These are phyloP conservation scores for Papilio dardanus DNA, from an alignment of 1,140 invertebrate species.

Conservation along the genomic window DNA sequence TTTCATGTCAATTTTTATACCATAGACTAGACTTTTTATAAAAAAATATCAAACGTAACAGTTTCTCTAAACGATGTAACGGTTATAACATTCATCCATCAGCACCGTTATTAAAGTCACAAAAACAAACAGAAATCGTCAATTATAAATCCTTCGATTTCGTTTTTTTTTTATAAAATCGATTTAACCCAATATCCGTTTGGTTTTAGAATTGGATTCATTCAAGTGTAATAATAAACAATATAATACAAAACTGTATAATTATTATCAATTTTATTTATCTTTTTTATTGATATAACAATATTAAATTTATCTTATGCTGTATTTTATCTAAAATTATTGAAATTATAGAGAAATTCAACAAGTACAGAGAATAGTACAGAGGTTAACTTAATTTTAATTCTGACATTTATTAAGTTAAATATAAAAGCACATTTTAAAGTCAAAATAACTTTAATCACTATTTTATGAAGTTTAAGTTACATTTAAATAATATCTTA, in stretches of 20 bases:
- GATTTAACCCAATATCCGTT: constrained; percentile 38
- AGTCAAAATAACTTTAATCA: no score
- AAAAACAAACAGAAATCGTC: constrained; percentile 49
- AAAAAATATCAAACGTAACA: neutral
- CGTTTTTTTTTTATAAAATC: constrained; percentile 36
- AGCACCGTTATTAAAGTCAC: constrained; percentile 41
- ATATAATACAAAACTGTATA: neutral
- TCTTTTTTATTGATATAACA: neutral
- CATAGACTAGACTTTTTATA: neutral
- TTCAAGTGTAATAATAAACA: constrained; percentile 41
- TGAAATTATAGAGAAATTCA: no score
- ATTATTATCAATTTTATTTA: neutral
- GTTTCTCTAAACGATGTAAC: neutral
- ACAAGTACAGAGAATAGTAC: no score
- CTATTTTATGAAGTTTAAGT: no score
- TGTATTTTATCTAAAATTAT: no score
- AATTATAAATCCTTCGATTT: constrained; percentile 45
- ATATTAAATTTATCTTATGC: no score
- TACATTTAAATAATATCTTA: neutral
- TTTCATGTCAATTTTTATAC: no score
- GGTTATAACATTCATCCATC: constrained; percentile 24
- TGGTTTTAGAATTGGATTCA: constrained; percentile 39
- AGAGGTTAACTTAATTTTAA: no score
- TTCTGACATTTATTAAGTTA: no score
- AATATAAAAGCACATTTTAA: no score